phyloP scores from a whole-genome alignment of 2,797 vertebrate genomes.

The Hyperoplus lanceolatus region DNA sequence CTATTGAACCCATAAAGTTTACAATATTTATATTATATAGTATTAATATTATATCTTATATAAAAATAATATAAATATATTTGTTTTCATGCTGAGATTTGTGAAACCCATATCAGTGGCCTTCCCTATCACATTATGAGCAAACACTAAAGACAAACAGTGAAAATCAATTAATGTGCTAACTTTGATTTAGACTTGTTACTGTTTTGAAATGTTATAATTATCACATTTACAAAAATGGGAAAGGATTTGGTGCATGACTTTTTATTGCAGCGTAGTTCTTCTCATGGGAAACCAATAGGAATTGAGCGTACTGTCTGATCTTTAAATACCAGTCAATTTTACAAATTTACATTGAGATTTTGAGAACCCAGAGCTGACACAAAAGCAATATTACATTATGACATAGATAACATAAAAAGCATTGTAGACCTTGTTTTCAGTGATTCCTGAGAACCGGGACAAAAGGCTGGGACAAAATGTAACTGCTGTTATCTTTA shows the following conservation, averaged over 20 bases:
- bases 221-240: not conserved
- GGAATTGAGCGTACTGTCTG: not conserved
- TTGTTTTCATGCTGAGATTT: constrained; percentile 5
- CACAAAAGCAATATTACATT: not conserved
- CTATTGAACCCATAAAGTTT: not conserved
- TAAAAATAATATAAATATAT: too few species aligned
- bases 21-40: not conserved
- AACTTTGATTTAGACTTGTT: not conserved
- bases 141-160: constrained; percentile 20
- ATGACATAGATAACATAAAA: not conserved
- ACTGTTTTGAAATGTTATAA: not conserved
- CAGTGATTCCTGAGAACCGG: too few species aligned
- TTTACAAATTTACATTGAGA: not conserved
- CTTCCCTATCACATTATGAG: constrained; percentile 19
- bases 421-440: not conserved
- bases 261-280: not conserved
- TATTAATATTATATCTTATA: too few species aligned
- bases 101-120: not conserved
- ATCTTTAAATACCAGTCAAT: not conserved
- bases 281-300: not conserved
- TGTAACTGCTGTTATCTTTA: too few species aligned
- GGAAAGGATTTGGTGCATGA: not conserved
- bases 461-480: too few species aligned
- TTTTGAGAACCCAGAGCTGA: not conserved
- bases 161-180: not conserved